Evolutionary conservation across 2,888 invertebrate species (phyloP), one percentile per base, ranked within the genome.

Genomic region (Chymomyza caudatula): DNA sequence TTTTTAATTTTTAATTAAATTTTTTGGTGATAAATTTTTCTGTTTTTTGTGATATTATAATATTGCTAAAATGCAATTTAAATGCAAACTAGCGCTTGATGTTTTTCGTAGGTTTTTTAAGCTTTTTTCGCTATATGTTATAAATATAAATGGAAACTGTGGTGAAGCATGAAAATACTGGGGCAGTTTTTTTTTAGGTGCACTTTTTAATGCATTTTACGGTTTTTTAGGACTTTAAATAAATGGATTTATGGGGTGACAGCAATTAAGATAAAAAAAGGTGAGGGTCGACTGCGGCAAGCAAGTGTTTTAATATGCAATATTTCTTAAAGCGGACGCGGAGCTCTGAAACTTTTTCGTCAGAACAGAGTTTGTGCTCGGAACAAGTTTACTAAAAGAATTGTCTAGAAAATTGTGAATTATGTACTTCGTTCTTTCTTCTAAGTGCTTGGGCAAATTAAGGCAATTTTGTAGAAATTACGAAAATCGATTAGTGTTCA

Each of bases 51-150:
- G 19, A 17, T 47, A 13, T 47, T 47, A 15, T 19, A 20, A 55
- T 65, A 54, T 47, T 51, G 29, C 62, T 58, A 66, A 77, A 71
- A 73, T 78, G 77, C 79, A 81, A 81, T 81, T 84, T 78, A 81
- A 84, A 81, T 81, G 80, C 80, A 75, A 81, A 84, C 75, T 66
- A 66, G 53, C 55, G 43, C 60, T 58, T 60, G 60, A 68, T 51
- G 55, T 56, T 49, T 63, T 13, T 52, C 8, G 11, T n/a, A 15
- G 0, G 43, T 6, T 43, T 52, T 57, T 55, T 51, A 51, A 17
- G 20, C 51, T 13, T 37, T 37, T 37, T 37, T 11, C 11, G 29
- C 1, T 11, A 11, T 37, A 11, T 4, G 5, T 25, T 37, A 37
- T 37, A 19, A 20, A 51, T 20, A 51, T 51, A 51, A 22, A 51